Evolutionary conservation across 2,797 vertebrate species (phyloP), one percentile per base, ranked within the genome.

Genomic region (Phrynocephalus guinanensis): DNA sequence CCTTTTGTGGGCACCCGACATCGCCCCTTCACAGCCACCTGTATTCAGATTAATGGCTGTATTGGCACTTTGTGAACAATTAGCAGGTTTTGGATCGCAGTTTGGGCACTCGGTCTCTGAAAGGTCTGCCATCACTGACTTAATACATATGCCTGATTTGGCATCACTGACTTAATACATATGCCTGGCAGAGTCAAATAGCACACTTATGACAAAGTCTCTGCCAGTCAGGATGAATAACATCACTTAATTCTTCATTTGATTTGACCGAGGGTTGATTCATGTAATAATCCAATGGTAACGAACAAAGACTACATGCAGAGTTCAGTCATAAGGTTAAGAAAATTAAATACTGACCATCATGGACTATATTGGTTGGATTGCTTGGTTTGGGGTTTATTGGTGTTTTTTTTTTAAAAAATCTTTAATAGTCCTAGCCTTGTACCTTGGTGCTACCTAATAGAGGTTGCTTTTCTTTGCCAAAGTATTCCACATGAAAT

Each of bases 221-320:
- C 67, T 79, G 88, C 77, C 81, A 76, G 72, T 7, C 67, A 0
- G 15, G 89, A 70, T 3, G 86, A 60, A 86, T 70, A 83, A 72
- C 92, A 94, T 88, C 70, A 71, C 38, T 92, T 87, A 82, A 16
- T 85, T 92, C 26, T 91, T 82, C 85, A 93, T 90, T 93, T 82
- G 85, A 83, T 28, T 63, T 92, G 79, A 75, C 33, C 38, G 44
- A 38, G 15, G 83, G 26, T 56, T 72, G 68, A 81, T 81, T 28
- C 30, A 72, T 86, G 30, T 60, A 80, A 28, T 38, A 22, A 71
- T 60, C 52, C 67, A 86, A 13, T 83, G 73, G 67, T 26, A 84
- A 84, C 72, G 79, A 88, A 73, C 38, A 83, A 13, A 9, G 68
- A 6, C 24, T 63, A 3, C n/a, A 33, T 88, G 50, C 50, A 72